phyloP scores from a whole-genome alignment of 2,888 invertebrate genomes.

The Timema cristinae region DNA sequence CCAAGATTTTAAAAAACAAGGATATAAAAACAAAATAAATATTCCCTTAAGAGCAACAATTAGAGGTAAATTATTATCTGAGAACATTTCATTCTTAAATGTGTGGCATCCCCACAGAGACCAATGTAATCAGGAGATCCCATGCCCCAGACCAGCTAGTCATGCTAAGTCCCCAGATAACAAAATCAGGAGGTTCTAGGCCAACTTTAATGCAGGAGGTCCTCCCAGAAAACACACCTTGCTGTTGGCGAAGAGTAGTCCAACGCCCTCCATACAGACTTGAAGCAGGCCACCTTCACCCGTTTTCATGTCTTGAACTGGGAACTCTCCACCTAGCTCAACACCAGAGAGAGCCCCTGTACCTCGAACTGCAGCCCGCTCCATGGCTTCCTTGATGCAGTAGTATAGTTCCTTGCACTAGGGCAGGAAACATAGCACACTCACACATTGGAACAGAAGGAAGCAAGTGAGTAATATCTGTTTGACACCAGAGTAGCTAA shows the following conservation, averaged over 20 bases:
- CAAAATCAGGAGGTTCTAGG: neutral
- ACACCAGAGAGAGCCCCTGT: constrained; percentile 72
- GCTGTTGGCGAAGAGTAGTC: constrained; percentile 97
- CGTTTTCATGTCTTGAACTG: constrained; percentile 94
- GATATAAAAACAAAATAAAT: too few relatives aligned
- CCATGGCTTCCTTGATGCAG: constrained; percentile 99
- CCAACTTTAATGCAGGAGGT: constrained; percentile 25
- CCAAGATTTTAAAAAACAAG: too few relatives aligned
- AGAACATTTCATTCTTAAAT: too few relatives aligned
- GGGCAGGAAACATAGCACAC: too few relatives aligned
- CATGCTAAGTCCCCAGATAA: neutral
- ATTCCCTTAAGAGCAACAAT: too few relatives aligned
- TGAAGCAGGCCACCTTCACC: constrained; percentile 96
- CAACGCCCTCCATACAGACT: constrained; percentile 99
- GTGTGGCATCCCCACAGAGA: neutral
- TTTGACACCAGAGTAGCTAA: too few relatives aligned
- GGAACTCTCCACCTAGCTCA: constrained; percentile 93
- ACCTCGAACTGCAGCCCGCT: constrained; percentile 66
- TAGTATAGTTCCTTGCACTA: constrained; percentile 98
- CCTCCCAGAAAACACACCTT: constrained; percentile 68
- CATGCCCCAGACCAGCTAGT: neutral
- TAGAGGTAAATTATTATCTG: too few relatives aligned
- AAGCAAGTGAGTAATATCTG: too few relatives aligned
- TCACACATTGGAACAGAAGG: too few relatives aligned
- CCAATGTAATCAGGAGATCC: neutral